phyloP scores from a whole-genome alignment of 2,113 vertebrate genomes.

The Trinectes maculatus region DNA sequence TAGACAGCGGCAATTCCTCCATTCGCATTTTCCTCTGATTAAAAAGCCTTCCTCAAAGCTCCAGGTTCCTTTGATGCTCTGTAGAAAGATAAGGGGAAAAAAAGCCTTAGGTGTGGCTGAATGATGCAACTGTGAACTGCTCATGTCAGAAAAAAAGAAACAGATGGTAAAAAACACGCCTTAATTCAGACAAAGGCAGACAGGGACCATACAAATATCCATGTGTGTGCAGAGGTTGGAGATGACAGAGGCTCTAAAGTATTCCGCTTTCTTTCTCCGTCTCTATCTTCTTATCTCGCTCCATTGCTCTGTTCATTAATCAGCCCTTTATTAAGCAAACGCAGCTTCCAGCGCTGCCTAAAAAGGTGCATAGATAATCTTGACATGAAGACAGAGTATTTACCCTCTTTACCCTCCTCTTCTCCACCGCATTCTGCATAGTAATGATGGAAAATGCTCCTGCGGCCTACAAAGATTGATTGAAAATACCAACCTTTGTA shows the following conservation, averaged over 20 bases:
- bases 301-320: constrained; percentile 70
- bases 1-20: constrained; percentile 33
- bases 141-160: constrained; percentile 35
- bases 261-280: constrained; percentile 35
- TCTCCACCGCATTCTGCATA: constrained; percentile 44
- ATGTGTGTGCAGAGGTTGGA: background rate
- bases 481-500: constrained; percentile 59
- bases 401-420: constrained; percentile 61
- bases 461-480: constrained; percentile 48
- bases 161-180: constrained; percentile 32
- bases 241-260: constrained; percentile 23
- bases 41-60: constrained; percentile 58
- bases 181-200: constrained; percentile 48
- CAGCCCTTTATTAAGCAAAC: constrained; percentile 76
- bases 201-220: constrained; percentile 31
- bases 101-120: constrained; percentile 45
- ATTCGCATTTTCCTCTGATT: constrained; percentile 54
- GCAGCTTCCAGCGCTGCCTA: constrained; percentile 64
- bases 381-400: constrained; percentile 74
- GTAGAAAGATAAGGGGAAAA: background rate
- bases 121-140: constrained; percentile 52
- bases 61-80: constrained; percentile 57
- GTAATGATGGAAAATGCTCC: constrained; percentile 48
- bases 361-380: constrained; percentile 72
- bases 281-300: constrained; percentile 49